Percentiles rank a stretch among this genome's conserved stretches.
Evolutionary conservation across 2,113 vertebrate genomes (phyloP).

Genomic region (Microtus oregoni): DNA sequence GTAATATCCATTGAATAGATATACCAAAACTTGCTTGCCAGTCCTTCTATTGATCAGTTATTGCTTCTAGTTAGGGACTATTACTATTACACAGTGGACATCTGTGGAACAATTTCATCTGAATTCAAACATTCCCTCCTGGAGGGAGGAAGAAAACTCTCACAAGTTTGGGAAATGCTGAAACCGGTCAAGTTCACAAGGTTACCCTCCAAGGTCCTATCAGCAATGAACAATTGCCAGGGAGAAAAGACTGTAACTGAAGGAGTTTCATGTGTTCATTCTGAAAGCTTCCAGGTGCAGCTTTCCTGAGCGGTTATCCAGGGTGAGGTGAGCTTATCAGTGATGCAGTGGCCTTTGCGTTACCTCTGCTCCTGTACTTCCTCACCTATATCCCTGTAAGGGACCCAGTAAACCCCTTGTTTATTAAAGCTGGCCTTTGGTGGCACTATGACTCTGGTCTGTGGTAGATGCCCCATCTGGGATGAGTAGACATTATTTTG

Average conservation of each 20-base stretch:
- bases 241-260: background rate
- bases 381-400: background rate
- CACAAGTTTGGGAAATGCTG: background rate
- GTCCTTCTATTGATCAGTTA: background rate
- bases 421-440: background rate
- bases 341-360: background rate
- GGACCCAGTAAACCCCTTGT: background rate
- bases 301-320: background rate
- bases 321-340: background rate
- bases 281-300: background rate
- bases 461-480: background rate
- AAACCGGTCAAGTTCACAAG: background rate
- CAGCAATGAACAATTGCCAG: background rate
- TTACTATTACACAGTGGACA: background rate
- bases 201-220: background rate
- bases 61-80: background rate
- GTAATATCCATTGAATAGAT: background rate
- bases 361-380: background rate
- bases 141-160: background rate
- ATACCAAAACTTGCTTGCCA: background rate
- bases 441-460: background rate
- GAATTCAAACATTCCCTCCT: background rate
- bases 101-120: background rate
- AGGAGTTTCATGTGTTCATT: background rate
- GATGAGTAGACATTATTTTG: too few species aligned